Evolutionary conservation across 2,888 invertebrate species (phyloP).

Genomic region (Ophraella communa): DNA sequence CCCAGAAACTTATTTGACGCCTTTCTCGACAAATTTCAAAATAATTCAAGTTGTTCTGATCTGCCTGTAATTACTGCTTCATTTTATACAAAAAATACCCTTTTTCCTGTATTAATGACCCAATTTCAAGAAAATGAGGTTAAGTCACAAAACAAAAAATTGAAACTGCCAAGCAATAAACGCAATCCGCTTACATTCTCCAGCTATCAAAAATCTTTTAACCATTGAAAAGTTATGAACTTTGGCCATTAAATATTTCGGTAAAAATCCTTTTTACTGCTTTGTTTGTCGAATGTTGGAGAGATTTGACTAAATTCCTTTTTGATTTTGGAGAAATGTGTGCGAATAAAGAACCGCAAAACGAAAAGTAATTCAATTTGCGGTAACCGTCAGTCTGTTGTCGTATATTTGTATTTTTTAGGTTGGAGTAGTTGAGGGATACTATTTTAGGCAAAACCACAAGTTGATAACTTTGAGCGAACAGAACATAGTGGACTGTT

Average conservation of each 20-base stretch:
- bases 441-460: slow-evolving; percentile 15
- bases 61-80: too few species aligned
- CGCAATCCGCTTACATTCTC: not conserved
- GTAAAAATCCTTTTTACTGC: not conserved
- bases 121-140: too few species aligned
- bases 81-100: too few species aligned
- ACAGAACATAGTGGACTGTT: slow-evolving; percentile 13
- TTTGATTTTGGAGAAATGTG: not conserved
- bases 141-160: not conserved
- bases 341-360: not conserved
- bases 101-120: too few species aligned
- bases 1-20: too few species aligned
- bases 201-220: not conserved
- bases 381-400: not conserved
- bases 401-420: not conserved
- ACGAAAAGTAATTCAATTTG: too few species aligned
- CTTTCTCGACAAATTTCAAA: too few species aligned
- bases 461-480: slow-evolving; percentile 10
- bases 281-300: not conserved
- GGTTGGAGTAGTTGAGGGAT: slow-evolving; percentile 8
- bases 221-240: not conserved
- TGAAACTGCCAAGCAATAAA: too few species aligned
- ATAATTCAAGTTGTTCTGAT: too few species aligned
- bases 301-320: not conserved
- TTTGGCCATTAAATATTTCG: not conserved